These are phyloP conservation scores for Lomographa bimaculata DNA, from an alignment of 2,888 invertebrate species.

Conservation along the genomic window DNA sequence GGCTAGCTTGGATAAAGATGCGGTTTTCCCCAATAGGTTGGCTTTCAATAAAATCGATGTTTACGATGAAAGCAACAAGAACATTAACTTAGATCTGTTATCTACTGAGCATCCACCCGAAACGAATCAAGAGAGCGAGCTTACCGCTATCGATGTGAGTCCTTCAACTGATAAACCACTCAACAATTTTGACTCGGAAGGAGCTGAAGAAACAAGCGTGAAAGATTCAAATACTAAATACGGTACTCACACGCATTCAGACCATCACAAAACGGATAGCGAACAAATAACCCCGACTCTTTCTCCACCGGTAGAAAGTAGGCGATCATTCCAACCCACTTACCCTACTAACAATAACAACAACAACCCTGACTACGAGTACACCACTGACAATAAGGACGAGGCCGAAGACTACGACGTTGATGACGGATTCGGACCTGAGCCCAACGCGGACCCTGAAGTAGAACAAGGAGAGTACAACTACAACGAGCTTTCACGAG, in stretches of 20 bases:
- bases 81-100: constrained; percentile 58
- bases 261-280: constrained; percentile 57
- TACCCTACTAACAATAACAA: constrained; percentile 49
- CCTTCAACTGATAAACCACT: constrained; percentile 37
- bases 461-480: constrained; percentile 82
- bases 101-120: constrained; percentile 39
- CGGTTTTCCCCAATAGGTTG: constrained; percentile 67
- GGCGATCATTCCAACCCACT: constrained; percentile 61
- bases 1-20: constrained; percentile 86
- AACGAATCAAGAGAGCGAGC: constrained; percentile 17
- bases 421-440: constrained; percentile 63
- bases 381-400: constrained; percentile 64
- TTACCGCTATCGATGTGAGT: constrained; percentile 23
- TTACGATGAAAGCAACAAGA: constrained; percentile 67
- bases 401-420: constrained; percentile 72
- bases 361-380: constrained; percentile 65
- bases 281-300: constrained; percentile 37
- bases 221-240: constrained; percentile 46
- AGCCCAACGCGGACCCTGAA: constrained; percentile 68
- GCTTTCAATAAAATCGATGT: constrained; percentile 74
- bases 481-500: constrained; percentile 82
- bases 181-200: constrained; percentile 33
- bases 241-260: constrained; percentile 59
- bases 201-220: constrained; percentile 36
- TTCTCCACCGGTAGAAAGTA: constrained; percentile 52